Evolutionary conservation across 2,113 vertebrate species (phyloP).

Genomic region (Gasterosteus aculeatus): DNA sequence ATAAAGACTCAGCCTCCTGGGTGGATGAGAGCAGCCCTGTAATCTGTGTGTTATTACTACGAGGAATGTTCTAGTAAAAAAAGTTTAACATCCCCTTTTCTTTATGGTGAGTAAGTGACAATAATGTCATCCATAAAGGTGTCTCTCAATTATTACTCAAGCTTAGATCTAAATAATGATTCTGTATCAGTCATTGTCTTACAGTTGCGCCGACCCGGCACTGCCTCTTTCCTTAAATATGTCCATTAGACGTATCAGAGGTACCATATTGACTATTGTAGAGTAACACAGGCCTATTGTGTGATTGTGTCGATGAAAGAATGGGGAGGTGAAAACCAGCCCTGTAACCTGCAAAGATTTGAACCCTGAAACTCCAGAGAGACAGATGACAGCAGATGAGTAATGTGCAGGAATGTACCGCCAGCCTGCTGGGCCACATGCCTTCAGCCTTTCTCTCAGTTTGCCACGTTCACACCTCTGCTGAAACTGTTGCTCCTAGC

Average conservation of each 20-base stretch:
- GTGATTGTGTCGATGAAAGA: neutral
- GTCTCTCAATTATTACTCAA: neutral
- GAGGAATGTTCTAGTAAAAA: slow-evolving; percentile 35
- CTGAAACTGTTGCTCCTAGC: slow-evolving; percentile 27
- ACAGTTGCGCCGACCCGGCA: neutral
- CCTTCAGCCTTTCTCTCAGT: slow-evolving; percentile 24
- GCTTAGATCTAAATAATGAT: neutral
- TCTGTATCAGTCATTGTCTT: neutral
- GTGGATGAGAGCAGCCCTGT: slow-evolving; percentile 8
- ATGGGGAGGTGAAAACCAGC: slow-evolving; percentile 22
- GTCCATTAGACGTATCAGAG: neutral
- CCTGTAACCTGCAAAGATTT: slow-evolving; percentile 34
- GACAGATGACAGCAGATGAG: slow-evolving; percentile 32
- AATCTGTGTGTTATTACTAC: slow-evolving; percentile 14
- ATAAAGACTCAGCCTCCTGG: slow-evolving; percentile 36
- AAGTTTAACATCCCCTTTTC: neutral
- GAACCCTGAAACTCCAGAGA: slow-evolving; percentile 39
- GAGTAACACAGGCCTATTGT: slow-evolving; percentile 20
- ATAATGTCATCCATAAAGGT: neutral
- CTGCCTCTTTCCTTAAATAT: neutral
- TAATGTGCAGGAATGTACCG: slow-evolving; percentile 48
- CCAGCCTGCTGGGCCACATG: slow-evolving; percentile 55
- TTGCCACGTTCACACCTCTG: slow-evolving; percentile 24
- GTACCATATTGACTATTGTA: neutral
- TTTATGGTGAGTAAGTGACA: neutral